Percentiles rank a stretch among this genome's conserved stretches.
Conservation (phyloP, 2,888 invertebrate species). For the Willowsia nigromaculata region DNA sequence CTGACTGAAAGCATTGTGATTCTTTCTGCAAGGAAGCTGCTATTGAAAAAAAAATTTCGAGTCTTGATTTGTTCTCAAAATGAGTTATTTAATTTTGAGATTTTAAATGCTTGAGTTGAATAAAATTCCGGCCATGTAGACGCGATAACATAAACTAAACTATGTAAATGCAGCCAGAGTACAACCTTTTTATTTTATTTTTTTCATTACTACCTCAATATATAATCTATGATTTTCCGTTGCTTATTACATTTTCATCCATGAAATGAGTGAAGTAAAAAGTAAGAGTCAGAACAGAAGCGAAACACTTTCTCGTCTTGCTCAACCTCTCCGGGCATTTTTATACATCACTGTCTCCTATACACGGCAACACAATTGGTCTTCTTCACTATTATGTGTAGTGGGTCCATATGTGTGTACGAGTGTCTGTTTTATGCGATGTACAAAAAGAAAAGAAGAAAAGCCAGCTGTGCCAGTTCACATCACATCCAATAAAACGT, state of each 20-base stretch:
- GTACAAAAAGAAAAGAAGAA: conserved; percentile 28
- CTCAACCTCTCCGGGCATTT: conserved; percentile 17
- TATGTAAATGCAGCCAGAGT: too few species aligned
- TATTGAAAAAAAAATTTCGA: too few species aligned
- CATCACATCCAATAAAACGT: conserved; percentile 71
- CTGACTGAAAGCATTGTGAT: too few species aligned
- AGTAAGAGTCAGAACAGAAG: neutral
- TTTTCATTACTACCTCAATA: neutral
- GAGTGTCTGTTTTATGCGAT: neutral
- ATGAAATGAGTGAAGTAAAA: neutral
- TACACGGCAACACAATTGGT: neutral
- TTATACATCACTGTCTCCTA: conserved; percentile 17
- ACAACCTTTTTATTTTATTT: too few species aligned
- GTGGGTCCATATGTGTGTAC: neutral
- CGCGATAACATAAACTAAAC: too few species aligned
- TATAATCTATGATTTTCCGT: neutral
- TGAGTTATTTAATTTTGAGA: too few species aligned
- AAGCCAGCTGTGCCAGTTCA: conserved; percentile 71
- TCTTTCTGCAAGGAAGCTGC: too few species aligned
- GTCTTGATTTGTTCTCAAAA: too few species aligned
- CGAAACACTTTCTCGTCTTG: conserved; percentile 6
- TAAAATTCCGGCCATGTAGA: too few species aligned
- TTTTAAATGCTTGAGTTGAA: too few species aligned
- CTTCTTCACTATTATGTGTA: neutral
- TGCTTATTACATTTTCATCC: neutral